These are phyloP conservation scores for Ateles fusciceps DNA, from an alignment of 2,797 vertebrate species.

Conservation along the genomic window DNA sequence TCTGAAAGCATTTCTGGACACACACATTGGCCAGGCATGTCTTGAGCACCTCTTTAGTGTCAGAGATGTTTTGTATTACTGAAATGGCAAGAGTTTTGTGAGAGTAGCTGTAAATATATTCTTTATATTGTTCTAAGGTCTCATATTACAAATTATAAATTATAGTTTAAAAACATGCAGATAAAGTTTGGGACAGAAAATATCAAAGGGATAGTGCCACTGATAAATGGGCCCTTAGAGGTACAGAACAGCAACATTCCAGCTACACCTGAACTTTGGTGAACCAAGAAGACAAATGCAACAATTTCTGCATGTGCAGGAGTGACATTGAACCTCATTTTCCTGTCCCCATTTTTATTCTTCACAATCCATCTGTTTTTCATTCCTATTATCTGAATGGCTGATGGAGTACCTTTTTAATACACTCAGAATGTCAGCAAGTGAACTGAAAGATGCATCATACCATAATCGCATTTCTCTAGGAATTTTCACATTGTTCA, in stretches of 20 bases:
- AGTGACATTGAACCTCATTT: not conserved
- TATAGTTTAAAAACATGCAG: not conserved
- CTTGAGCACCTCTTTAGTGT: not conserved
- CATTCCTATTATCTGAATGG: slow-evolving; percentile 16
- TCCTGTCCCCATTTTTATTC: not conserved
- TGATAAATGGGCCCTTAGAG: not conserved
- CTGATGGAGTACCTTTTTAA: not conserved
- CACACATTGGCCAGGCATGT: not conserved
- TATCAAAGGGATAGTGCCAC: not conserved
- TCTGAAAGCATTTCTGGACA: not conserved
- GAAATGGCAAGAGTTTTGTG: not conserved
- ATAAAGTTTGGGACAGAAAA: not conserved
- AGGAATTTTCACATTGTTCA: slow-evolving; percentile 17
- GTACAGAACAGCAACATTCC: not conserved
- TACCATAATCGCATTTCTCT: slow-evolving; percentile 13
- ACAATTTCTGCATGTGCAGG: not conserved
- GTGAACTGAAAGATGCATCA: slow-evolving; percentile 40
- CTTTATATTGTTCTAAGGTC: not conserved
- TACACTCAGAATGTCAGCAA: slow-evolving; percentile 43
- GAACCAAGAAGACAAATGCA: not conserved
- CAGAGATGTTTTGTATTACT: not conserved
- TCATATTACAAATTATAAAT: not conserved
- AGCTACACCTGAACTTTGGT: not conserved
- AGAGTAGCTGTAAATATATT: not conserved
- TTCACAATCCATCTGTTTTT: slow-evolving; percentile 30